A percentile compares a stretch with the other conserved stretches of the same genome.
These are phyloP conservation scores for Seriola dumerili DNA, from an alignment of 2,113 vertebrate genomes.

Conservation along the genomic window DNA sequence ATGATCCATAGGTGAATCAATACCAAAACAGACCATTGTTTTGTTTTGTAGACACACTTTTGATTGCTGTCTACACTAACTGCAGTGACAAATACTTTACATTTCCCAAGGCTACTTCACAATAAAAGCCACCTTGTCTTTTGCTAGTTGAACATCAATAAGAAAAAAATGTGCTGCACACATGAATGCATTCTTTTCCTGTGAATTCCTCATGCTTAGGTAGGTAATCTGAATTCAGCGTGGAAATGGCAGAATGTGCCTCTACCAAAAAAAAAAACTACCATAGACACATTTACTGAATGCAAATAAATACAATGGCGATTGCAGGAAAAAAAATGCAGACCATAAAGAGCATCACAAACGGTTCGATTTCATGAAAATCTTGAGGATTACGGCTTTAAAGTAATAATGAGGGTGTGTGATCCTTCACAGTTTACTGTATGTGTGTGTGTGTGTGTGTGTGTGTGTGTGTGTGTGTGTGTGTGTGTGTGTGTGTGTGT, in stretches of 20 bases:
- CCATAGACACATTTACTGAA: background rate
- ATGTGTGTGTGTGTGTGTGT: background rate
- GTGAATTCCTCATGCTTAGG: background rate
- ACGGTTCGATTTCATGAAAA: background rate
- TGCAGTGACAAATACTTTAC: background rate
- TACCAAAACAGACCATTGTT: background rate
- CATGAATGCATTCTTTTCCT: background rate
- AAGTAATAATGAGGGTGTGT: background rate
- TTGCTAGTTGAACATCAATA: background rate
- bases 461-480: background rate
- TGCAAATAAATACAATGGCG: background rate
- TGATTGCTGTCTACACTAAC: background rate
- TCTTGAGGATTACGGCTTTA: background rate
- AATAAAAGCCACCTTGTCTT: background rate
- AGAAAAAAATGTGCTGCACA: background rate
- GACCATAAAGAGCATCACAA: background rate
- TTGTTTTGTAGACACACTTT: background rate
- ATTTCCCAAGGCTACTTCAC: background rate
- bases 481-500: background rate
- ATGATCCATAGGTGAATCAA: background rate
- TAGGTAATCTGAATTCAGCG: background rate
- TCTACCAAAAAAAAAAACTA: background rate
- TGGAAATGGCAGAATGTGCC: no score
- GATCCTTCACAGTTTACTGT: background rate
- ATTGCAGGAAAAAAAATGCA: no score